Evolutionary conservation across 2,888 invertebrate species (phyloP), one percentile per base, ranked within the genome.

Genomic region (Melanostoma mellinum): DNA sequence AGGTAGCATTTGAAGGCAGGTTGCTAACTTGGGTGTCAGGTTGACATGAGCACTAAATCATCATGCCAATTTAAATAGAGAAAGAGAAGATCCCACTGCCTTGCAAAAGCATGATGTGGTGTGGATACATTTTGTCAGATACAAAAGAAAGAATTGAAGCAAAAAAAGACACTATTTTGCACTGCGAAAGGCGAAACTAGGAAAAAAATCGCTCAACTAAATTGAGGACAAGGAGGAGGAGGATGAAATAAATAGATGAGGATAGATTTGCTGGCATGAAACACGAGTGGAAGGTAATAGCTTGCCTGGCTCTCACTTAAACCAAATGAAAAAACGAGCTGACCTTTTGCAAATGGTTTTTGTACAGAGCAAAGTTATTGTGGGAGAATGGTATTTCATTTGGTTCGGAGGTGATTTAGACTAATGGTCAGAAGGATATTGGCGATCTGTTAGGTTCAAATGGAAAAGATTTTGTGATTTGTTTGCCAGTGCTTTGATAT

Each of bases 21-120:
- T 75, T 79, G 79, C 79, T 75, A 84, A 71, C 74, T 84, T 67
- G 74, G 79, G 84, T 84, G 84, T 84, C 84, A 84, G 79, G 71
- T 84, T 84, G 84, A 79, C 84, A 79, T 74, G 79, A 71, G 65
- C 58, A 84, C 79, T 84, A 84, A 79, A 84, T 84, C 84, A 84
- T 75, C 79, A 67, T 79, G 79, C 84, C 84, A 84, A 84, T 84
- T 84, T 84, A 74, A 84, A 79, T 67, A 79, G 50, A 84, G 74
- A 53, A 77, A 77, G 77, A 68, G 65, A 65, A 68, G 67, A 69
- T 74, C 50, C 65, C 60, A 33, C 42, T 35, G 52, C 35, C 50
- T 56, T 68, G 46, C n/a, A 68, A 74, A 67, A 58, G 53, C 38
- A 50, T 61, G 38, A 48, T 48, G 38, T 36, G 75, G 48, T 67